These are phyloP conservation scores for Sorex maritimensis DNA, from an alignment of 2,797 vertebrate species.

Conservation along the genomic window DNA sequence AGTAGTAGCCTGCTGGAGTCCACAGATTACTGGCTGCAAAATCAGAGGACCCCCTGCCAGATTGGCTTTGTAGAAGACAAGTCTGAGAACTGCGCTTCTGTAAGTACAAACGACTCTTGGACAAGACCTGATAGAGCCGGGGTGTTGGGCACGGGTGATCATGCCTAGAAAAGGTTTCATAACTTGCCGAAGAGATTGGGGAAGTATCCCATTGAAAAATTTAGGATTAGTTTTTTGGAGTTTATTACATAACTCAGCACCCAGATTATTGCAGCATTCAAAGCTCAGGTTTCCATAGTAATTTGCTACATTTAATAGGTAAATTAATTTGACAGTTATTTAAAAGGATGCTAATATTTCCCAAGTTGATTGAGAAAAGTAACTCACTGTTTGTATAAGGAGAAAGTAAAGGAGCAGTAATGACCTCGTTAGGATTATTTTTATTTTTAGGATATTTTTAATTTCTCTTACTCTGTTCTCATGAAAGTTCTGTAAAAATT, in stretches of 20 bases:
- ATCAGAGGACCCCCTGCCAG: constrained; percentile 95
- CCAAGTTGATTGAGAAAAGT: constrained; percentile 21
- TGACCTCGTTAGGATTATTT: constrained; percentile 19
- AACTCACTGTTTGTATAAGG: background rate
- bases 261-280: background rate
- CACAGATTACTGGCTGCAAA: constrained; percentile 97
- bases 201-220: constrained; percentile 28
- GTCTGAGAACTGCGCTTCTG: constrained; percentile 94
- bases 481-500: background rate
- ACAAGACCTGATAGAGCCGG: background rate
- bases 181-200: background rate
- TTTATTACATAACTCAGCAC: background rate
- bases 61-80: constrained; percentile 96
- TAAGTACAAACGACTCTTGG: constrained; percentile 91
- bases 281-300: background rate
- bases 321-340: background rate
- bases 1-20: constrained; percentile 96
- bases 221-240: background rate
- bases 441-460: constrained; percentile 49
- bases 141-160: rapidly evolving
- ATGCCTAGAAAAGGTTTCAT: background rate
- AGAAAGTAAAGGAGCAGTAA: background rate
- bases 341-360: constrained; percentile 26
- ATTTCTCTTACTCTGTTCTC: background rate
- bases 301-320: constrained; percentile 17